Conservation (phyloP, 2,797 vertebrate species). For the Pogoniulus pusillus region DNA sequence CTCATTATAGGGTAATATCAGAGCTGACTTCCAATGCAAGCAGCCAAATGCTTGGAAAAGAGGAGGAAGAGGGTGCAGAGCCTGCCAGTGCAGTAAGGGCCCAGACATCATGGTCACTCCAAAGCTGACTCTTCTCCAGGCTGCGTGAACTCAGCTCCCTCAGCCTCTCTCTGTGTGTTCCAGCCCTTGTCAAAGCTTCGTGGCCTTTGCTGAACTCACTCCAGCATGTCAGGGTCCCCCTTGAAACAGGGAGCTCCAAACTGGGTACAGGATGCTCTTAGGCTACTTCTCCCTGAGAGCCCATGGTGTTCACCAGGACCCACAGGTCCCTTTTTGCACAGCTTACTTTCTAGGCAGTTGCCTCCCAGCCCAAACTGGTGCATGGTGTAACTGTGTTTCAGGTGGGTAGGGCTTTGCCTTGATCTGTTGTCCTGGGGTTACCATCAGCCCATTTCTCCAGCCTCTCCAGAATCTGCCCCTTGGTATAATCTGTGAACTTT, state of each 20-base stretch:
- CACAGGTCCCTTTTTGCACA: not conserved
- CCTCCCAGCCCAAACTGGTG: not conserved
- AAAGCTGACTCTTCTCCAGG: not conserved
- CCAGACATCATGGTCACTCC: not conserved
- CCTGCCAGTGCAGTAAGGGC: not conserved
- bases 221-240: too few relatives aligned
- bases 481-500: not conserved
- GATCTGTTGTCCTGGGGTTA: not conserved
- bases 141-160: too few relatives aligned
- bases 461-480: not conserved
- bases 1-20: not conserved
- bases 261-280: not conserved
- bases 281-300: not conserved
- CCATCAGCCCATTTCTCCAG: not conserved
- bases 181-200: too few relatives aligned
- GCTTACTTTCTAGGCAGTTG: not conserved
- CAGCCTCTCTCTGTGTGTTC: too few relatives aligned
- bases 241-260: too few relatives aligned
- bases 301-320: not conserved
- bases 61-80: not conserved
- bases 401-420: not conserved
- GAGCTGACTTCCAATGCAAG: not conserved
- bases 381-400: not conserved
- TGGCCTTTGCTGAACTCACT: too few relatives aligned
- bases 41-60: not conserved